Evolutionary conservation across 37 sponge, comb jelly and placozoan species (phyloP).

Genomic region (Hormiphora californensis): DNA sequence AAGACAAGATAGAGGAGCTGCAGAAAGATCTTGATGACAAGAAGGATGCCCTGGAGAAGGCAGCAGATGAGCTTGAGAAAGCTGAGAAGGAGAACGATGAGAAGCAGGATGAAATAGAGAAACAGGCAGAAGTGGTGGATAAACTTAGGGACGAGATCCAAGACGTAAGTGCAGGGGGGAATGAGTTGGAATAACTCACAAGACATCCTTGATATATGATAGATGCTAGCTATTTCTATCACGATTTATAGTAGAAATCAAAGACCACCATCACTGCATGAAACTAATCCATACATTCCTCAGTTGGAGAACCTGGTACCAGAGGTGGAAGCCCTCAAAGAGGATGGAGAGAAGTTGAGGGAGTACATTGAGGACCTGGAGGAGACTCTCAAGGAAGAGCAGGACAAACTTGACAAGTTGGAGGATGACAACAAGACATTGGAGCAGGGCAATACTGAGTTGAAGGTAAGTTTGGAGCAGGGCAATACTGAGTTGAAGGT

Average conservation of each 20-base stretch:
- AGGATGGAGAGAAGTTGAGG: background rate
- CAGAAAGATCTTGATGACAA: slow-evolving; percentile 7
- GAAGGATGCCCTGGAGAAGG: background rate
- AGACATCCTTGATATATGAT: no score
- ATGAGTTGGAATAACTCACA: no score
- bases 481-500: background rate
- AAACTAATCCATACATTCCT: no score
- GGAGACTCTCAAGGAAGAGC: slow-evolving; percentile 7
- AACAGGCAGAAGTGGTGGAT: background rate
- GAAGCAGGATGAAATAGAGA: background rate
- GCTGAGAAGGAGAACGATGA: background rate
- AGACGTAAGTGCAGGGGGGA: no score
- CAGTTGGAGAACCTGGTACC: no score
- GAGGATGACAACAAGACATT: no score
- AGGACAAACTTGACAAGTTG: background rate
- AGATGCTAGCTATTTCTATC: no score
- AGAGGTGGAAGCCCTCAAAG: no score
- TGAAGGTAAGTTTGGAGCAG: background rate
- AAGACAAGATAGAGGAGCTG: background rate
- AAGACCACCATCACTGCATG: no score
- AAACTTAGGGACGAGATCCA: background rate
- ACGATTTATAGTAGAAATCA: no score
- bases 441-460: background rate
- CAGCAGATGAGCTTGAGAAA: background rate
- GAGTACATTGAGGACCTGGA: slow-evolving; percentile 6